A percentile compares a stretch with the other conserved stretches of the same genome.
phyloP scores from a whole-genome alignment of 2,797 vertebrate genomes.

The Peromyscus nudipes region DNA sequence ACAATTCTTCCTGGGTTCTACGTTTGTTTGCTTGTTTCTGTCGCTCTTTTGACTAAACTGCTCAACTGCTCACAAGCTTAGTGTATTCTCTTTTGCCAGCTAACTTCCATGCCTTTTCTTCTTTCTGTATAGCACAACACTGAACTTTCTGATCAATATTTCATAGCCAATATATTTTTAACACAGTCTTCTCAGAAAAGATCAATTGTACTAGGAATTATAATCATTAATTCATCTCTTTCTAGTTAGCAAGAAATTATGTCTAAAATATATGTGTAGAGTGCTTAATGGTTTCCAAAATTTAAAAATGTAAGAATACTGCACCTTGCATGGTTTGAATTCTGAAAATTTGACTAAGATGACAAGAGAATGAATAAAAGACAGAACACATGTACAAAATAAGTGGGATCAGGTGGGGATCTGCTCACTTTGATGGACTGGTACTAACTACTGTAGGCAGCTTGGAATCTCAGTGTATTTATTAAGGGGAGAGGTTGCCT shows the following conservation, averaged over 20 bases:
- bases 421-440: not conserved
- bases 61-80: not conserved
- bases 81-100: not conserved
- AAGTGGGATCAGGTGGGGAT: not conserved
- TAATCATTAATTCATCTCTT: not conserved
- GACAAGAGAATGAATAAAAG: not conserved
- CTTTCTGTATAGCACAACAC: not conserved
- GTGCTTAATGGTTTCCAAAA: not conserved
- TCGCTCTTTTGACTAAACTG: not conserved
- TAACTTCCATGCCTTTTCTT: not conserved
- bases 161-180: not conserved
- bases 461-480: not conserved
- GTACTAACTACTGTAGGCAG: not conserved
- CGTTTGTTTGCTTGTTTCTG: not conserved
- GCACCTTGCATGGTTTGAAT: not conserved
- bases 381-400: not conserved
- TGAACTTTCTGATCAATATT: not conserved
- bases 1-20: not conserved
- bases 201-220: not conserved
- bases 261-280: not conserved
- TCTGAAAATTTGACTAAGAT: not conserved
- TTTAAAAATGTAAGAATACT: not conserved
- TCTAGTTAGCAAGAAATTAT: not conserved
- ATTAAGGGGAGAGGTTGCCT: not conserved
- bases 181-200: not conserved